Percentiles rank a stretch among this genome's conserved stretches.
These are phyloP conservation scores for Phyllopteryx taeniolatus DNA, from an alignment of 2,113 vertebrate species.

Conservation along the genomic window DNA sequence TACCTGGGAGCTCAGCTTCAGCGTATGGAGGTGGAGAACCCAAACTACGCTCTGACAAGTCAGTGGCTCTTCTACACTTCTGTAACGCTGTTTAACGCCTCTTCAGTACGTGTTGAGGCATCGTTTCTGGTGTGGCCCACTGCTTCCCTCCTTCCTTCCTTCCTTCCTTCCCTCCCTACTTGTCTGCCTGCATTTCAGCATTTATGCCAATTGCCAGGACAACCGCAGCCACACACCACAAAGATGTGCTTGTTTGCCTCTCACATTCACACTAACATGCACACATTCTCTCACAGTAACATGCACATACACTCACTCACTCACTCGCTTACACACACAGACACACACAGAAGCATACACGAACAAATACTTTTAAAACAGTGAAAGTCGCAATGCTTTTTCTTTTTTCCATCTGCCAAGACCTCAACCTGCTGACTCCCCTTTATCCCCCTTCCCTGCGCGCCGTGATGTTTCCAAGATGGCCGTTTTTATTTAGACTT, in stretches of 20 bases:
- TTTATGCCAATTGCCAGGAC: slow-evolving; percentile 60
- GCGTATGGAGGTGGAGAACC: slow-evolving; percentile 95
- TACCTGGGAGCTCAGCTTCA: slow-evolving; percentile 94
- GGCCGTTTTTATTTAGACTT: background rate
- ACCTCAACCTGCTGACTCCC: too few species aligned
- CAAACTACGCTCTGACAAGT: slow-evolving; percentile 97
- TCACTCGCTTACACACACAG: too few species aligned
- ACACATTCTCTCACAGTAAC: too few species aligned
- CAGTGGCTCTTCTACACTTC: slow-evolving; percentile 50
- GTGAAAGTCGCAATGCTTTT: too few species aligned
- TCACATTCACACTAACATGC: background rate
- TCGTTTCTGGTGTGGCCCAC: slow-evolving; percentile 8
- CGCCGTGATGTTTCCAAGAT: background rate
- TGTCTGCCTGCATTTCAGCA: slow-evolving; percentile 32
- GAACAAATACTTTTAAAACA: too few species aligned
- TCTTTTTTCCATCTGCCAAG: too few species aligned
- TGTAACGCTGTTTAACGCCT: background rate
- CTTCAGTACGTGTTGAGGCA: too few species aligned
- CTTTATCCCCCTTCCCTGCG: too few species aligned
- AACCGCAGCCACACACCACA: slow-evolving; percentile 41
- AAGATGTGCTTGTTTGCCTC: slow-evolving; percentile 52
- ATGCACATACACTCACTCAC: too few species aligned
- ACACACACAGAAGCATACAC: too few species aligned
- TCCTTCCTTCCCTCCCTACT: background rate
- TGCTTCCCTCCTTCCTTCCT: slow-evolving; percentile 27